These are phyloP conservation scores for Drosophila obscura DNA, from an alignment of 1,140 invertebrate species.

Conservation along the genomic window DNA sequence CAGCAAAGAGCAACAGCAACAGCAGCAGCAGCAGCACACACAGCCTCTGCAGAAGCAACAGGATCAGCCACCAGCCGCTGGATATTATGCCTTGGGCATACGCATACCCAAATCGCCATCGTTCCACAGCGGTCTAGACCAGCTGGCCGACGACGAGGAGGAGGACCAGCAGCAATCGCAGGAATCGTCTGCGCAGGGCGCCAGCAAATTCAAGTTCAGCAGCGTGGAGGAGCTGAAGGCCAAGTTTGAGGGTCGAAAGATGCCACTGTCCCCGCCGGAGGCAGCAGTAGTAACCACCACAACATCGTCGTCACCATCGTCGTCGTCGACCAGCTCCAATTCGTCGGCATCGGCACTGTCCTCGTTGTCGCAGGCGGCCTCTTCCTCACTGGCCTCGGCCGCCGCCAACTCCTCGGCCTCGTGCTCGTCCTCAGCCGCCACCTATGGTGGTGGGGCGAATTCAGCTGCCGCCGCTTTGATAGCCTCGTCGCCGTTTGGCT, in stretches of 20 bases:
- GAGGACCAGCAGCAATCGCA: constrained; percentile 12
- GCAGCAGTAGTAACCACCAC: constrained; percentile 38
- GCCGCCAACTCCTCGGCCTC: constrained; percentile 59
- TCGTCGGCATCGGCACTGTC: constrained; percentile 71
- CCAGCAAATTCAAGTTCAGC: constrained; percentile 69
- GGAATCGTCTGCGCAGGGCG: constrained; percentile 9
- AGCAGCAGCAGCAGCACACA: constrained; percentile 18
- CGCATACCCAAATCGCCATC: constrained; percentile 93
- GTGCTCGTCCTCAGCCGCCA: constrained; percentile 67
- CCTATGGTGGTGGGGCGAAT: constrained; percentile 67
- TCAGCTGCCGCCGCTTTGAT: constrained; percentile 68
- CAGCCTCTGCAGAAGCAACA: constrained; percentile 26
- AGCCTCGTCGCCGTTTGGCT: constrained; percentile 64
- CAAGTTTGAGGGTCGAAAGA: constrained; percentile 76
- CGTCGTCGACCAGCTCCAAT: constrained; percentile 73
- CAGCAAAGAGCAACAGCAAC: constrained; percentile 1
- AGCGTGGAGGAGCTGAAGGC: constrained; percentile 80
- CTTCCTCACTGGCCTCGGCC: constrained; percentile 56
- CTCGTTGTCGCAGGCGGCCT: constrained; percentile 65
- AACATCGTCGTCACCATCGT: constrained; percentile 71
- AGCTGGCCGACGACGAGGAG: constrained; percentile 86
- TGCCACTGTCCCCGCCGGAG: constrained; percentile 71
- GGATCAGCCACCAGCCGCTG: constrained; percentile 31
- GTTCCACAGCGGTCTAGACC: constrained; percentile 91
- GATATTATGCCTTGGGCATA: constrained; percentile 80